Evolutionary conservation across 1,140 invertebrate species (phyloP), one percentile per base, ranked within the genome.

Genomic region (Zaprionus kolodkinae): DNA sequence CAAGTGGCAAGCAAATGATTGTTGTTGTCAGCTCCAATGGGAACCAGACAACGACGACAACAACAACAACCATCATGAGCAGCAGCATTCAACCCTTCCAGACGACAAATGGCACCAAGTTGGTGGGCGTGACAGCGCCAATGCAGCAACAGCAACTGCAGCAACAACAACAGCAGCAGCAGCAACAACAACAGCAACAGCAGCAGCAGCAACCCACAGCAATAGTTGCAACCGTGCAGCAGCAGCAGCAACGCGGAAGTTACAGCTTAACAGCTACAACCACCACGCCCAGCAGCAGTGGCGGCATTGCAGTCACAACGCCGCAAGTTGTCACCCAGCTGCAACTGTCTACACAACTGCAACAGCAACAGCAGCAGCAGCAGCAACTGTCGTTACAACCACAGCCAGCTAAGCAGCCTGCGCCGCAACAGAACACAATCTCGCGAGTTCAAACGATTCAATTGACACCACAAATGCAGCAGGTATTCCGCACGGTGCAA

Each of bases 381-480:
- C 70, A 71, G 7, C 65, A 67, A 17, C 17, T 27, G 4, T 6
- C 27, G 13, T 66, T 71, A 36, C 63, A 78, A n/a, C 83, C 79
- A 15, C 40, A 45, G 9, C n/a, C 40, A 66, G n/a, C 72, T 6
- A 67, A 69, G 45, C 66, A 93, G 65, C 94, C 63, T 38, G 72
- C 60, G 40, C 52, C 72, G 7, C 91, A 79, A 45, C 79, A 91
- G 45, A 88, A 91, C 25, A 91, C 91, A 7, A 79, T 93, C n/a
- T 93, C 94, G 33, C 91, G 94, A 6, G 93, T 94, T 35, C 94
- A 94, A 81, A 94, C 94, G 1, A 95, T 95, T 54, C 94, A 95
- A 72, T 80, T 95, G 36, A 95, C 94, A 1, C 94, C 94, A 0
- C 94, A 95, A 65, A 94, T 95, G 88, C 94, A 95, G 78, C 94